Percentiles rank a stretch among this genome's conserved stretches.
Evolutionary conservation across 2,797 vertebrate species (phyloP).

Genomic region (Rachycentron canadum): DNA sequence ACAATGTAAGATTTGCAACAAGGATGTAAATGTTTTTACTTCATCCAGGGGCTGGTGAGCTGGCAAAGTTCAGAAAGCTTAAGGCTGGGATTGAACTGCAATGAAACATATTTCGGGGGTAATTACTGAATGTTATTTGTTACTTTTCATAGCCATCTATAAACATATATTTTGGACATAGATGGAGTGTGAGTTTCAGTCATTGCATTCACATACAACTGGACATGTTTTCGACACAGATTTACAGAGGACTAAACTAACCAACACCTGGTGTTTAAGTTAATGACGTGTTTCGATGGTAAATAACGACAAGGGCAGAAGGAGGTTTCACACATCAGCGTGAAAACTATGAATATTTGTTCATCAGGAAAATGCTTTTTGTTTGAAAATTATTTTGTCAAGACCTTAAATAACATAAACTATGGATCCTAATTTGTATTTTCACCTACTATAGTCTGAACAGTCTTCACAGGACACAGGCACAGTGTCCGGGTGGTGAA

Average conservation of each 20-base stretch:
- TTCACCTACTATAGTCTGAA: background rate
- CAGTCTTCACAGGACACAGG: background rate
- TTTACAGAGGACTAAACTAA: too few species aligned
- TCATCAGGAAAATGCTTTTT: background rate
- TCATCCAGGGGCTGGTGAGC: constrained; percentile 4
- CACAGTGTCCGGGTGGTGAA: background rate
- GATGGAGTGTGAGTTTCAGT: background rate
- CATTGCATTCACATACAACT: background rate
- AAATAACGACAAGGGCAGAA: background rate
- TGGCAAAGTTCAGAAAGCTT: background rate
- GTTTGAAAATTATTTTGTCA: background rate
- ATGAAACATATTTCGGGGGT: background rate
- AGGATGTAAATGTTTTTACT: background rate
- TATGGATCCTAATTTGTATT: background rate
- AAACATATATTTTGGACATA: background rate
- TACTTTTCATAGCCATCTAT: background rate
- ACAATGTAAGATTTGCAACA: background rate
- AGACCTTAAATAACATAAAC: background rate
- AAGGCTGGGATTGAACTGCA: background rate
- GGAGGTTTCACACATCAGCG: background rate
- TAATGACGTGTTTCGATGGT: background rate
- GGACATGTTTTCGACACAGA: background rate
- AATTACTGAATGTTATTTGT: background rate
- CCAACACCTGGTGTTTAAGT: too few species aligned
- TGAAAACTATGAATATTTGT: background rate